Evolutionary conservation across 2,113 vertebrate species (phyloP), one percentile per base, ranked within the genome.

Genomic region (Physeter macrocephalus): DNA sequence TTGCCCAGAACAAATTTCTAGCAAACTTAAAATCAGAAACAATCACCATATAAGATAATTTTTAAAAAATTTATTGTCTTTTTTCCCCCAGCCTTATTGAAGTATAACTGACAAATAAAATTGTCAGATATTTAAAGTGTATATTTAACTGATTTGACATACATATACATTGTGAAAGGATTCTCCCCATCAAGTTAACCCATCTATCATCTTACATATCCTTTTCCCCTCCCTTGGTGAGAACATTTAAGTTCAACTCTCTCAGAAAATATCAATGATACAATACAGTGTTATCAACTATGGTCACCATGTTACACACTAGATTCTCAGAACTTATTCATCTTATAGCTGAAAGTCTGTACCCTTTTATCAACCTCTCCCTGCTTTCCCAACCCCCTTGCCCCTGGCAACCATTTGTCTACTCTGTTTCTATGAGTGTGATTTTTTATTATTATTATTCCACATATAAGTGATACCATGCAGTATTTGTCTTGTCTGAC

Each of bases 1-100:
- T 83, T 87, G 7, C 80, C 31, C 57, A 41, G 41, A 95, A 81
- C 15, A 91, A 64, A 94, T 84, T 94, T 62, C 90, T 86, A 90
- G 69, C 29, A 69, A 96, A 82, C 57, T 78, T 81, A 43, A 34
- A 36, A 95, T 46, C 39, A 88, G n/a, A 90, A 95, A 69, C 64
- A 84, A 31, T 80, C 36, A 85, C 25, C 31, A 61, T 52, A 29
- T 41, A 86, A 61, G 21, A 59, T 20, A 39, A 27, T 49, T 71
- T 75, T 94, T 82, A 52, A 29, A n/a, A 92, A 92, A 25, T 88
- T 59, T 46, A 66, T 57, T 75, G 57, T 72, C 52, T 88, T 39
- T 43, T 49, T 8, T 12, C 31, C 31, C 54, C 57, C 31, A 43
- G 18, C 49, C 59, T 95, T 93, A 88, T 21, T 75, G 46, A 41